Conservation (phyloP, 2,113 vertebrate genomes). For the Eidolon helvum region DNA sequence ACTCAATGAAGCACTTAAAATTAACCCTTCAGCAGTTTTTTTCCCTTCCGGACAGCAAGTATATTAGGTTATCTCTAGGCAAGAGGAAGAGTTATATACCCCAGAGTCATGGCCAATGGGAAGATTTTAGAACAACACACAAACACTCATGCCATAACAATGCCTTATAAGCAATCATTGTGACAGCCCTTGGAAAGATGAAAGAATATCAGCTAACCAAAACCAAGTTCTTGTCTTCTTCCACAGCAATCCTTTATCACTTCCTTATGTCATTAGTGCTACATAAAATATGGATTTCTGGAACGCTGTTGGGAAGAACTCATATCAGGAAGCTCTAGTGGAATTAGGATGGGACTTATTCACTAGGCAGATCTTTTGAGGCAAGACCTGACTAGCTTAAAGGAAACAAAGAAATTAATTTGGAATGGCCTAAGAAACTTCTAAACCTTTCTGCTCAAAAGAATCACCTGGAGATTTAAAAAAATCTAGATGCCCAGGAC, state of each 20-base stretch:
- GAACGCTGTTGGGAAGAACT: background rate
- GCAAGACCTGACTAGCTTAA: background rate
- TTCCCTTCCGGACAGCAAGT: background rate
- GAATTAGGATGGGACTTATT: background rate
- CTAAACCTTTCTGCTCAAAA: background rate
- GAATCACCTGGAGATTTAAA: background rate
- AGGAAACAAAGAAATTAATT: background rate
- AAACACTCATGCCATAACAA: background rate
- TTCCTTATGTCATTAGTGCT: constrained; percentile 42
- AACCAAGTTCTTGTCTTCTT: constrained; percentile 45
- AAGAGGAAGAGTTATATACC: background rate
- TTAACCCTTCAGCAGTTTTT: constrained; percentile 8
- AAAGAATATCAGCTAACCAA: constrained; percentile 42
- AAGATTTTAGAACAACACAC: background rate
- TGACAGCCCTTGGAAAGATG: constrained; percentile 41
- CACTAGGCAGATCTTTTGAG: background rate
- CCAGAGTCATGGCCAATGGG: background rate
- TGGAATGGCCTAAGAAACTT: background rate
- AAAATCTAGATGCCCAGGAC: background rate
- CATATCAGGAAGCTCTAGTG: background rate
- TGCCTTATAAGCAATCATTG: background rate
- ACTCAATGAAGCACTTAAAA: background rate
- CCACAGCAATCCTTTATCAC: background rate
- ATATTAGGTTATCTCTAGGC: background rate
- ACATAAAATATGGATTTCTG: background rate